A percentile compares a stretch with the other conserved stretches of the same genome.
These are phyloP conservation scores for Hoplostethus atlanticus DNA, from an alignment of 2,797 vertebrate genomes.

Conservation along the genomic window DNA sequence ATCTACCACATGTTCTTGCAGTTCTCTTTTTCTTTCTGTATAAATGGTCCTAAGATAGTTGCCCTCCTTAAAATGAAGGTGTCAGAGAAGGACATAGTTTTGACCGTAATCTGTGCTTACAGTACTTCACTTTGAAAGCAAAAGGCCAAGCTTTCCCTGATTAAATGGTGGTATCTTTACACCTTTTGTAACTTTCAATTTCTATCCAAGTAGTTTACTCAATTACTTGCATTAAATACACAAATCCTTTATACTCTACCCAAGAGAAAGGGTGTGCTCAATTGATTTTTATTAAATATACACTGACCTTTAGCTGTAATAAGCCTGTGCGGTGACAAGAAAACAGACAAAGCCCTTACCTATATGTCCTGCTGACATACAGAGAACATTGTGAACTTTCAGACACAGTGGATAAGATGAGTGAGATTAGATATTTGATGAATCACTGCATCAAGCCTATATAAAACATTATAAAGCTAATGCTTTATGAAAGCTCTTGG, in stretches of 20 bases:
- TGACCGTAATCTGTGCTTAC: conserved; percentile 62
- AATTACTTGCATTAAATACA: conserved; percentile 2
- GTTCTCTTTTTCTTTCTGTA: conserved; percentile 59
- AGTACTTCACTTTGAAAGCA: conserved; percentile 36
- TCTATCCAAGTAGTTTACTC: background rate
- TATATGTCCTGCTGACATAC: conserved; percentile 38
- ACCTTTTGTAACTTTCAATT: conserved; percentile 15
- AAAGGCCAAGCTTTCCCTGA: conserved; percentile 31
- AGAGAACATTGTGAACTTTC: conserved; percentile 38
- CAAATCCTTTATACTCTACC: conserved; percentile 17
- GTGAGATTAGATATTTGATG: conserved; percentile 68
- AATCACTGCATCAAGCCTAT: conserved; percentile 73
- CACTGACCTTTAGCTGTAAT: conserved; percentile 38
- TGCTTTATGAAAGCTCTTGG: conserved; percentile 43
- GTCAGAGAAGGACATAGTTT: conserved; percentile 63
- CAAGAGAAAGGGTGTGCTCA: conserved; percentile 1
- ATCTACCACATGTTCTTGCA: conserved; percentile 62
- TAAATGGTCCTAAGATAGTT: conserved; percentile 72
- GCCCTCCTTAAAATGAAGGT: conserved; percentile 69
- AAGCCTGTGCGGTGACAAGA: conserved; percentile 24
- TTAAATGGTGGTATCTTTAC: conserved; percentile 4
- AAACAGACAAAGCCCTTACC: conserved; percentile 27
- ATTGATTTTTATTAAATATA: conserved; percentile 8
- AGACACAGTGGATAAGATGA: conserved; percentile 50
- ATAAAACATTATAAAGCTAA: conserved; percentile 67